Evolutionary conservation across 2,888 invertebrate genomes (phyloP), one percentile per base, ranked within the genome.

Genomic region (Coecobrya sp.): DNA sequence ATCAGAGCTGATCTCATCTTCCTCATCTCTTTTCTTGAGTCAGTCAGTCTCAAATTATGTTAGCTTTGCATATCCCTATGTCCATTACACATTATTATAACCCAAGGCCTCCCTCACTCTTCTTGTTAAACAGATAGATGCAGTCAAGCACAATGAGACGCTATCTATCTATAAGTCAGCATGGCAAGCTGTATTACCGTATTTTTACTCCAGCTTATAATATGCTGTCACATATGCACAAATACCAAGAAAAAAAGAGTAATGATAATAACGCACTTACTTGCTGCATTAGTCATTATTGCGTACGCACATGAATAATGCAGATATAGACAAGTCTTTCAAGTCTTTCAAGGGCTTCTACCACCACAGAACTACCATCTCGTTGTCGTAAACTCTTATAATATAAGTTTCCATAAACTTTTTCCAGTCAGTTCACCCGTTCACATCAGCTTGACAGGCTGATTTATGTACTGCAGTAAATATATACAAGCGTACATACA

Each of bases 401-500:
- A n/a, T n/a, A 52, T 55, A 49, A n/a, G 65, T 65, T 87, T 86
- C 81, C 62, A 81, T 81, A 81, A 73, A 22, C 79, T 70, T 91
- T 81, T 92, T 92, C 88, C 92, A 88, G 85, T 76, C 87, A 92
- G 84, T 88, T 92, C 92, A 92, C 88, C 87, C 87, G 91, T 91
- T 87, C 91, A 86, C 91, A 91, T 91, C 86, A 73, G 49, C 73
- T 73, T 91, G 91, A 91, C 91, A 91, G 84, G 62, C 91, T 92
- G 92, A 92, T 92, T 92, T 92, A 92, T 92, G 92, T 76, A 85
- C 79, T 76, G 85, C 88, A 81, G 91, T 91, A 91, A 91, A 87
- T 45, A 79, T 88, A 82, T 82, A 82, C 82, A 59, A 73, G 76
- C 76, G 76, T 68, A 68, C 73, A 76, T n/a, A 76, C 62, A 55